Evolutionary conservation across 2,797 vertebrate genomes (phyloP).

Genomic region (Microhierax caerulescens): DNA sequence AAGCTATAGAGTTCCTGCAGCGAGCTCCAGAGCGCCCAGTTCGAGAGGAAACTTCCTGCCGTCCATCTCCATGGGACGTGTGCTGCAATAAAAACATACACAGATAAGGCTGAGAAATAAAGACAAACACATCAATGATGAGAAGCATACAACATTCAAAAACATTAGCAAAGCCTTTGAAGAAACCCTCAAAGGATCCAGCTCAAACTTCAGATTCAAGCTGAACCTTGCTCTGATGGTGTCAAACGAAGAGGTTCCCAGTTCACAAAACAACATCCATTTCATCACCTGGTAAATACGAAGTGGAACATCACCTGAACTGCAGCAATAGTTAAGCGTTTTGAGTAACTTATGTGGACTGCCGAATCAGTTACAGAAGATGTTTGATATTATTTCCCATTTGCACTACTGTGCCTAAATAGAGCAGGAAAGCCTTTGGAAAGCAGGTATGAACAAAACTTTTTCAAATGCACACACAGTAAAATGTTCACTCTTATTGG

Average conservation of each 20-base stretch:
- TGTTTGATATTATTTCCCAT: not conserved
- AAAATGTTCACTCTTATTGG: not conserved
- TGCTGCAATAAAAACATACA: slow-evolving; percentile 79
- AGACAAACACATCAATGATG: not conserved
- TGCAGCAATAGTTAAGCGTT: not conserved
- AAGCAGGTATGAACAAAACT: not conserved
- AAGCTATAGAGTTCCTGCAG: slow-evolving; percentile 94
- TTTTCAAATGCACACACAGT: not conserved
- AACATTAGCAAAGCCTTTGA: not conserved
- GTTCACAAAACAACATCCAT: not conserved
- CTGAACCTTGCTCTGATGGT: not conserved
- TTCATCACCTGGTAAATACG: not conserved
- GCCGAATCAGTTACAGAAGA: not conserved
- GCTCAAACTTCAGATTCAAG: not conserved
- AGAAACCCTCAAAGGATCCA: not conserved
- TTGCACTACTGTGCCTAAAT: not conserved
- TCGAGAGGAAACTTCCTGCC: slow-evolving; percentile 91
- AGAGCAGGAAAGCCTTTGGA: not conserved
- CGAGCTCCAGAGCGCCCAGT: slow-evolving; percentile 92
- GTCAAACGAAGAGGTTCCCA: not conserved
- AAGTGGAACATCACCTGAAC: not conserved
- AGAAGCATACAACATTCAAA: not conserved
- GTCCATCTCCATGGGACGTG: slow-evolving; percentile 89
- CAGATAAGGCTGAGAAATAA: not conserved
- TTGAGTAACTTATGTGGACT: not conserved